Conservation (phyloP, 2,888 invertebrate genomes). For the Nesidiocoris tenuis region DNA sequence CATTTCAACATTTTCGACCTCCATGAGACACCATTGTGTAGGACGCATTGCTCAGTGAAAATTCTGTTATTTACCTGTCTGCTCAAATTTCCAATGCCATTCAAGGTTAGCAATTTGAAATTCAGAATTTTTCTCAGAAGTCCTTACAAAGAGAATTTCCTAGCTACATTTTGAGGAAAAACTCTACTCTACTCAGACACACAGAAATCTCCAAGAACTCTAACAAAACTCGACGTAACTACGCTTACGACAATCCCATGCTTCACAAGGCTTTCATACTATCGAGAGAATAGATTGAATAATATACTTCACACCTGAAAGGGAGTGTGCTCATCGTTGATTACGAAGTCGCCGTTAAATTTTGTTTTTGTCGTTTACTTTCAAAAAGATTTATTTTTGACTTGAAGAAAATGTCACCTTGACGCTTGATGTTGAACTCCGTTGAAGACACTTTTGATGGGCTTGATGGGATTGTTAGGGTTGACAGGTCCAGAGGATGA, state of each 20-base stretch:
- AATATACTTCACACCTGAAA: slow-evolving; percentile 40
- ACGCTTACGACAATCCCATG: not conserved
- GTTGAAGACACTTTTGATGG: slow-evolving; percentile 54
- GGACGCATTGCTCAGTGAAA: too few relatives aligned
- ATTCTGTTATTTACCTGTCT: too few relatives aligned
- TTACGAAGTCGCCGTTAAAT: not conserved
- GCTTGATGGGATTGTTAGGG: slow-evolving; percentile 51
- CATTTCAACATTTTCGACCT: too few relatives aligned
- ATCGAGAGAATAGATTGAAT: slow-evolving; percentile 13
- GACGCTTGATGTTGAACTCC: slow-evolving; percentile 55
- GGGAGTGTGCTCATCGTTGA: slow-evolving; percentile 38
- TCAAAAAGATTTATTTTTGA: slow-evolving; percentile 7
- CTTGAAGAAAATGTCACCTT: slow-evolving; percentile 52
- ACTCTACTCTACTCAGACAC: too few relatives aligned
- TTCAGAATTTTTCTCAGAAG: too few relatives aligned
- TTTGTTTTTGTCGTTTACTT: not conserved
- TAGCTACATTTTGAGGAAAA: too few relatives aligned
- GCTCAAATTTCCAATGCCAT: too few relatives aligned
- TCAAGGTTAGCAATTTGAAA: too few relatives aligned
- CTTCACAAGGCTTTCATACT: not conserved
- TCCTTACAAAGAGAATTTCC: too few relatives aligned
- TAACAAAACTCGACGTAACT: not conserved
- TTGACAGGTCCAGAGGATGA: slow-evolving; percentile 40
- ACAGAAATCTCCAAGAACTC: too few relatives aligned
- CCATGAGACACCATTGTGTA: too few relatives aligned